Evolutionary conservation across 2,113 vertebrate species (phyloP), one percentile per base, ranked within the genome.

Genomic region (human (Homo sapiens)): DNA sequence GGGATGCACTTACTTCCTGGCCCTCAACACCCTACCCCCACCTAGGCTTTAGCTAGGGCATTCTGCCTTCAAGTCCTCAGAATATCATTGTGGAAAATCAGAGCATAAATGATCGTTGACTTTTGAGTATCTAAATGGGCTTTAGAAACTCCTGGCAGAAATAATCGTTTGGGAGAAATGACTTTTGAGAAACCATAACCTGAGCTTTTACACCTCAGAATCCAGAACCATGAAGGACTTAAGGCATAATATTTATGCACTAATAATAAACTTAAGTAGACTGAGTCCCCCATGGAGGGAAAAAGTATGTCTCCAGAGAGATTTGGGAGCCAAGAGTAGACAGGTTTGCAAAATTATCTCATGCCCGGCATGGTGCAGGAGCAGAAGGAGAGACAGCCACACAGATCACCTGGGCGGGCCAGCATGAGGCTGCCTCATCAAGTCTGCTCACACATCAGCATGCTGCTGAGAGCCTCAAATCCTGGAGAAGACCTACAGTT

Each of bases 191-290:
- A 79, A 83, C 55, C 22, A 6, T 73, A 86, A 86, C 43, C 61
- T 90, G 81, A 90, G 16, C 14, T 83, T 95, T 92, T 35, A 68
- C 55, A 52, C 50, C 38, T 94, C 50, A 93, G 30, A 97, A 79
- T 93, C 48, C 40, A 76, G 27, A 93, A 55, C 40, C n/a, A 43
- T 52, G 27, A 73, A 55, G 17, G n/a, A 70, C 7, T 45, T 84
- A 75, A 8, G 32, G 30, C 40, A 40, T 55, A 59, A n/a, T 76
- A 80, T 87, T 79, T 70, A 73, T 50, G 12, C 20, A 95, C 68
- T 30, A 66, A 10, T 35, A 73, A 25, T 50, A 89, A 6, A 86
- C 45, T 84, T 52, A 45, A 86, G 30, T 52, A 9, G 25, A 45
- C 68, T 64, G 20, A 94, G 30, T 81, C 40, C 38, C 32, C 30